These are phyloP conservation scores for Rhinella marina DNA, from an alignment of 2,797 vertebrate species.

Conservation along the genomic window DNA sequence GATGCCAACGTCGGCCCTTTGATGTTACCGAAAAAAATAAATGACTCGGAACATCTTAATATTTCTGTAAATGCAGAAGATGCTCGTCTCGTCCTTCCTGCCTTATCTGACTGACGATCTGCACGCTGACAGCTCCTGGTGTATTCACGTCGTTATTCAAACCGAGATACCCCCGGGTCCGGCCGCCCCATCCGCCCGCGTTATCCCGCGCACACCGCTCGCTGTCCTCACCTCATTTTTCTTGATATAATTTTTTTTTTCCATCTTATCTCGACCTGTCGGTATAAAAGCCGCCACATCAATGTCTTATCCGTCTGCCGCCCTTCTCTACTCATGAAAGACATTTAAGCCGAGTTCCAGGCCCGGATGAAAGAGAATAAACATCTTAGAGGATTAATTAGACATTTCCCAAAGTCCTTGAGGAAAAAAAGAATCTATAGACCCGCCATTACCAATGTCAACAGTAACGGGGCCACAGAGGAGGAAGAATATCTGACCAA, in stretches of 20 bases:
- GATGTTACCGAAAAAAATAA: conserved; percentile 31
- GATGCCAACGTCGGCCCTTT: conserved; percentile 47
- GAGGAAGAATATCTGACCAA: too few species aligned
- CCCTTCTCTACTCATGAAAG: neutral
- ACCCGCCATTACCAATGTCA: neutral
- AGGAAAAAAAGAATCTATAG: neutral
- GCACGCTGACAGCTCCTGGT: conserved; percentile 21
- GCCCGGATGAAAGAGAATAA: neutral
- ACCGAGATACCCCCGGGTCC: conserved; percentile 21
- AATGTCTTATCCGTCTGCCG: neutral
- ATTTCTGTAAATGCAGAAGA: conserved; percentile 34
- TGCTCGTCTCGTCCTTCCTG: neutral
- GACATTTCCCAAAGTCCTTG: neutral
- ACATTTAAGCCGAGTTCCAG: neutral
- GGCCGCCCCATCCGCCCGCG: conserved; percentile 14
- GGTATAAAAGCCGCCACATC: conserved; percentile 15
- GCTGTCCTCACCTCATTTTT: conserved; percentile 17
- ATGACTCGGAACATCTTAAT: conserved; percentile 36
- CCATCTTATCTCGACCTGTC: conserved; percentile 17
- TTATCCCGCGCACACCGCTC: neutral
- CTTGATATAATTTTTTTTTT: conserved; percentile 28
- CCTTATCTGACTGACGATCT: conserved; percentile 36
- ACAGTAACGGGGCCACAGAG: neutral
- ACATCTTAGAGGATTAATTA: conserved; percentile 9
- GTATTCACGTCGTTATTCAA: conserved; percentile 36